Percentiles rank a stretch among this genome's conserved stretches.
Conservation (phyloP, 2,888 invertebrate genomes). For the Eubasilissa splendida region DNA sequence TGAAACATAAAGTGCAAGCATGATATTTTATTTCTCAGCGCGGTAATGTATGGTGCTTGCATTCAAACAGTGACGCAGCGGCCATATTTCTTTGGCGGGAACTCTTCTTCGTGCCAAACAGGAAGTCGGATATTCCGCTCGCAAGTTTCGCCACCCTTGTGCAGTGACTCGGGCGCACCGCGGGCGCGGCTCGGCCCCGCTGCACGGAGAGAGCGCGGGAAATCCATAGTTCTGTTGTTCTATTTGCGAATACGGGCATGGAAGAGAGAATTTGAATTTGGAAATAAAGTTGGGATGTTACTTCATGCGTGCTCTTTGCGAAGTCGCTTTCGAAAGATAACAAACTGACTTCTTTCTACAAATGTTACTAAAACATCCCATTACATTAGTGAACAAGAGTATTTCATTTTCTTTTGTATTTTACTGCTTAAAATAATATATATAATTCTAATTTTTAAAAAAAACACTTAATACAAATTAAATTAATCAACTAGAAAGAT, state of each 20-base stretch:
- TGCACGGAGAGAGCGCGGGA: slow-evolving; percentile 19
- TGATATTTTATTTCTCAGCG: slow-evolving; percentile 46
- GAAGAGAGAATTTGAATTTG: slow-evolving; percentile 53
- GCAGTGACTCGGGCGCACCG: neutral
- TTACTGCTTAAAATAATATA: too few relatives aligned
- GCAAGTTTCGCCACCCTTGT: slow-evolving; percentile 36
- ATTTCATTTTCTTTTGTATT: too few relatives aligned
- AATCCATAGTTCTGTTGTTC: slow-evolving; percentile 39
- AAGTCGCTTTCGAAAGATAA: slow-evolving; percentile 11
- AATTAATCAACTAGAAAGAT: too few relatives aligned
- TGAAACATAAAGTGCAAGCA: slow-evolving; percentile 49
- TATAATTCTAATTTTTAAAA: too few relatives aligned
- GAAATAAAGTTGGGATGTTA: slow-evolving; percentile 43
- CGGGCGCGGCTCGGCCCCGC: neutral
- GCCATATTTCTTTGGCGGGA: slow-evolving; percentile 52
- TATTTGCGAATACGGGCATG: slow-evolving; percentile 44
- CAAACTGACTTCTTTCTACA: too few relatives aligned
- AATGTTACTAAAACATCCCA: too few relatives aligned
- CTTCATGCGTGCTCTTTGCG: slow-evolving; percentile 37
- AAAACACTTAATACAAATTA: too few relatives aligned
- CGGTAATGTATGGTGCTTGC: slow-evolving; percentile 54
- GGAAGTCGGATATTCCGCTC: slow-evolving; percentile 47
- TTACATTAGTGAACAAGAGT: too few relatives aligned
- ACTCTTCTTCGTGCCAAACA: slow-evolving; percentile 55
- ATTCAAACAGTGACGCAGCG: slow-evolving; percentile 55